Percentiles rank a stretch among this genome's conserved stretches.
These are phyloP conservation scores for Harmothoe impar DNA, from an alignment of 2,888 invertebrate genomes.

Conservation along the genomic window DNA sequence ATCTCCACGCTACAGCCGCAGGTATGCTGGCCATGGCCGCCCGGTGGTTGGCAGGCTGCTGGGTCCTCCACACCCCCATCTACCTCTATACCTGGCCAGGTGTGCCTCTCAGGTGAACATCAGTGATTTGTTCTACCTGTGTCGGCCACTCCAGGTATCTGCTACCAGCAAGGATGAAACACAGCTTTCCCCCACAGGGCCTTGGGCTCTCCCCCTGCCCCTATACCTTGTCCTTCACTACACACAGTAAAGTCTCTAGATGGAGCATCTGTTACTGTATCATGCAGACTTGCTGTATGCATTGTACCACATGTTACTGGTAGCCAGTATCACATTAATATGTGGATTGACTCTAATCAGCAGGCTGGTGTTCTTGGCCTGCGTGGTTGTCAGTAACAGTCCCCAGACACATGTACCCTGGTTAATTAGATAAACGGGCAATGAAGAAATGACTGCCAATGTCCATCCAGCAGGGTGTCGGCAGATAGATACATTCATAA, in stretches of 20 bases:
- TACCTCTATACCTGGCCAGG: neutral
- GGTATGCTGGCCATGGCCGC: neutral
- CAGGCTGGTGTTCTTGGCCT: too few species aligned
- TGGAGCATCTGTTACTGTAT: too few species aligned
- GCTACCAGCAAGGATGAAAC: neutral
- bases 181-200: neutral
- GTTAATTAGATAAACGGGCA: neutral
- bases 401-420: too few species aligned
- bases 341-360: too few species aligned
- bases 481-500: neutral
- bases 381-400: too few species aligned
- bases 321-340: too few species aligned
- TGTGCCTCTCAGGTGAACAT: conserved; percentile 30
- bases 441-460: neutral
- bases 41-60: neutral
- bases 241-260: too few species aligned
- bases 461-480: neutral
- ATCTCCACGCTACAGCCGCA: neutral
- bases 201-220: too few species aligned
- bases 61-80: neutral
- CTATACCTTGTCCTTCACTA: too few species aligned
- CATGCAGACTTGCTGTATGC: too few species aligned
- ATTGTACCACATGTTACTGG: too few species aligned
- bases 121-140: conserved; percentile 37
- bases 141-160: neutral